phyloP scores from a whole-genome alignment of 2,797 vertebrate genomes.

The Acanthurus lineatus region DNA sequence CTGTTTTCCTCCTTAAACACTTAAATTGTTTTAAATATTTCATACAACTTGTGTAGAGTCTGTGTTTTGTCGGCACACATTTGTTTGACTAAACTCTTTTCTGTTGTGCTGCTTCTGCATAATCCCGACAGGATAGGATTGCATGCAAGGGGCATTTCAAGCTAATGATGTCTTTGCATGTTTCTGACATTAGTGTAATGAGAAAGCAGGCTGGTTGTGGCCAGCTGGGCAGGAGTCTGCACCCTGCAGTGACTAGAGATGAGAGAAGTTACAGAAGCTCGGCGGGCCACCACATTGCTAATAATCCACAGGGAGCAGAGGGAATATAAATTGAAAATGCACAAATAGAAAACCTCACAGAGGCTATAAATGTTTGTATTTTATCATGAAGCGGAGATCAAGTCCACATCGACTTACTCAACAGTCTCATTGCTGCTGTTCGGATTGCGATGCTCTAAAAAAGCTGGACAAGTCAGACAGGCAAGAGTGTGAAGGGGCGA shows the following conservation, averaged over 20 bases:
- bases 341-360: conserved; percentile 4
- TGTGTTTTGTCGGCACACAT: too few species aligned
- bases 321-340: conserved; percentile 16
- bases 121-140: conserved; percentile 21
- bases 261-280: conserved; percentile 28
- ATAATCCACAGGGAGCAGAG: conserved; percentile 31
- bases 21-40: too few species aligned
- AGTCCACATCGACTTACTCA: neutral
- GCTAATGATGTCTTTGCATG: conserved; percentile 64
- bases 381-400: conserved; percentile 18
- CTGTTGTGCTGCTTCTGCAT: conserved; percentile 23
- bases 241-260: conserved; percentile 53
- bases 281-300: conserved; percentile 38
- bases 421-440: conserved; percentile 6
- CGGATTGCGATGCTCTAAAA: neutral
- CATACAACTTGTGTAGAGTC: too few species aligned
- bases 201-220: conserved; percentile 49
- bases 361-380: conserved; percentile 9
- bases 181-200: conserved; percentile 70
- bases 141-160: conserved; percentile 45
- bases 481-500: conserved; percentile 37
- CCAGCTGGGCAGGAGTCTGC: conserved; percentile 42
- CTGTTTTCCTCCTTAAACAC: neutral
- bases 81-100: conserved; percentile 1
- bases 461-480: conserved; percentile 11